phyloP scores from a whole-genome alignment of 2,113 vertebrate species.

The Laticauda colubrina region DNA sequence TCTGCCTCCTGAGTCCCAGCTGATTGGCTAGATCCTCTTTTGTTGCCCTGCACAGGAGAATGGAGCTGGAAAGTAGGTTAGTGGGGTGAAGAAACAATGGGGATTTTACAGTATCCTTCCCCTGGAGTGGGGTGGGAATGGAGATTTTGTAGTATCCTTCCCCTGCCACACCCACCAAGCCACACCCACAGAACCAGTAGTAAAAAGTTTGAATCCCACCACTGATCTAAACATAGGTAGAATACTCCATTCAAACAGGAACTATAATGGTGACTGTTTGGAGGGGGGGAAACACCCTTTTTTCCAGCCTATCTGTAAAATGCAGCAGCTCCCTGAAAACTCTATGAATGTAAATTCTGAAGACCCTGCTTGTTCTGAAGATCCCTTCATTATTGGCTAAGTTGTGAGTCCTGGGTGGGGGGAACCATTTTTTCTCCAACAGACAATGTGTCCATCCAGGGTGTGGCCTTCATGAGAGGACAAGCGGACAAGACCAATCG shows the following conservation, averaged over 20 bases:
- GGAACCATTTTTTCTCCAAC: slow-evolving; percentile 4
- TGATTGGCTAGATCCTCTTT: too few species aligned
- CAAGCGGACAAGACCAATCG: slow-evolving; percentile 14
- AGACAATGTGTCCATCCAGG: slow-evolving; percentile 48
- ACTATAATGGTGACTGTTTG: background rate
- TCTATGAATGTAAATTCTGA: background rate
- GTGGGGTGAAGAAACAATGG: too few species aligned
- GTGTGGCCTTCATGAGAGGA: slow-evolving; percentile 50
- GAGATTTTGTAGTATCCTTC: too few species aligned
- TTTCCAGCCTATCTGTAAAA: background rate
- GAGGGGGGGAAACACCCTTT: background rate
- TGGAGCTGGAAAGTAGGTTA: too few species aligned
- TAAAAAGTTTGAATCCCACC: too few species aligned
- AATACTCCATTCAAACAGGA: background rate
- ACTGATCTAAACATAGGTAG: background rate
- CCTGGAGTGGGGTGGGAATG: too few species aligned
- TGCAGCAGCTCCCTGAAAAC: background rate
- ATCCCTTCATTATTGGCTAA: slow-evolving; percentile 18
- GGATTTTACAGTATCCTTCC: too few species aligned
- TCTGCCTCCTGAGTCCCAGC: too few species aligned
- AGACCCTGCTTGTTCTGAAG: background rate
- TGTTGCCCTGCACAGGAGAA: too few species aligned
- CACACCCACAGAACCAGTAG: too few species aligned
- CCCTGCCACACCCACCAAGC: too few species aligned
- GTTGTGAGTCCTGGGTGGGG: background rate